These are phyloP conservation scores for Mystacides longicornis DNA, from an alignment of 2,888 invertebrate species.

Conservation along the genomic window DNA sequence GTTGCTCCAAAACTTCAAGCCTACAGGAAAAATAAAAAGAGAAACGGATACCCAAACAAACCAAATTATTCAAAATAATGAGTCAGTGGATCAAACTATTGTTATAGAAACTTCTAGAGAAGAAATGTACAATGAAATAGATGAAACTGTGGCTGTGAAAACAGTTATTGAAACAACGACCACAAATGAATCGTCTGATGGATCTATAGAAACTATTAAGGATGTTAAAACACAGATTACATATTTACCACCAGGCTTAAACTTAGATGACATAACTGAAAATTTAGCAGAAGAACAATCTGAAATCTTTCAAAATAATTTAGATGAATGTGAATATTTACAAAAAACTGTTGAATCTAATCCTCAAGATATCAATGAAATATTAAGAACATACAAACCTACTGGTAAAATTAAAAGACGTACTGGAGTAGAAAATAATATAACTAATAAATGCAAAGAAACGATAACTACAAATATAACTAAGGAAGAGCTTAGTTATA, in stretches of 20 bases:
- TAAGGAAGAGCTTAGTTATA: slow-evolving; percentile 42
- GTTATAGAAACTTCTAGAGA: slow-evolving; percentile 44
- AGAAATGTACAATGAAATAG: slow-evolving; percentile 35
- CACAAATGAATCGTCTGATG: slow-evolving; percentile 40
- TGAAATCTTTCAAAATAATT: slow-evolving; percentile 18
- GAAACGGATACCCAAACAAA: slow-evolving; percentile 47
- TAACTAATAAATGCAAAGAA: slow-evolving; percentile 32
- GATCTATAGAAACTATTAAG: slow-evolving; percentile 43
- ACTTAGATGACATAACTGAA: slow-evolving; percentile 36
- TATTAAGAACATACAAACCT: slow-evolving; percentile 31
- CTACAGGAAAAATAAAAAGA: slow-evolving; percentile 43
- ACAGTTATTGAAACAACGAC: slow-evolving; percentile 44
- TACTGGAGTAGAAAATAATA: slow-evolving; percentile 32
- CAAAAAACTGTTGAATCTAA: background rate
- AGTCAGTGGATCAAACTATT: slow-evolving; percentile 41
- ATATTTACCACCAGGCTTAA: slow-evolving; percentile 42
- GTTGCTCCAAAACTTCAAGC: slow-evolving; percentile 38
- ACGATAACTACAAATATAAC: slow-evolving; percentile 34
- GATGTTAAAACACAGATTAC: slow-evolving; percentile 46
- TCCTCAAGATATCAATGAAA: slow-evolving; percentile 29
- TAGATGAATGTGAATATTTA: slow-evolving; percentile 29
- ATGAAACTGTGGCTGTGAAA: slow-evolving; percentile 38
- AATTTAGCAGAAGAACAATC: slow-evolving; percentile 24
- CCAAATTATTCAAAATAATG: slow-evolving; percentile 41
- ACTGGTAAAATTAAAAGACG: slow-evolving; percentile 11